Base-by-base conservation (phyloP, 2,113 vertebrate genomes). In the Formicarius rufipectus region DNA sequence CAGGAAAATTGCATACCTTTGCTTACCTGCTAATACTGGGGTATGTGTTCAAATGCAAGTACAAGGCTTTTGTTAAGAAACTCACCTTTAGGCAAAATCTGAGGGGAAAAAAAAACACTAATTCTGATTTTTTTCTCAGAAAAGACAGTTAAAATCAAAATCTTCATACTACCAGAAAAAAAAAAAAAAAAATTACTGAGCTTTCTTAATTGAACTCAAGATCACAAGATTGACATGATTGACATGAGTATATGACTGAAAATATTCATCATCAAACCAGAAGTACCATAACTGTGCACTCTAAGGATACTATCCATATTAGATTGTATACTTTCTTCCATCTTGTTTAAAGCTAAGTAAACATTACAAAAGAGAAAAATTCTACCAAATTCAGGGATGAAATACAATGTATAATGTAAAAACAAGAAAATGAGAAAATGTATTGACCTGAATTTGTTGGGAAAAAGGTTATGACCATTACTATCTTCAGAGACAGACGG, bases 1-100 rank as follows among this genome's bases (percentile, higher is more conserved):
- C 73, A 80, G 87, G 87, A 94, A 97, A 96, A 97, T 52, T 92
- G 90, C 88, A 93, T 87, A 90, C 58, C 44, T 92, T 95, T 96
- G 87, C 96, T 95, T 95, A 96, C 88, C 87, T 94, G 79, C 60
- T 96, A 92, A 95, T 95, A 89, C 8, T 82, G 62, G 27, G 44
- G 91, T 92, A 35, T 47, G 55, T 60, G 53, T 83, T 95, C 86
- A 90, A 94, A 87, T 53, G 49, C 62, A 71, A 84, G 52, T 27
- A 73, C 1, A 1, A 2, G 19, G 98, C 98, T 96, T 98, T 91
- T 75, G 40, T 64, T 75, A 85, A 89, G 50, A 60, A 88, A 87
- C 6, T 45, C 63, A 64, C 53, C 50, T 53, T 74, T 56, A 87
- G 52, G 45, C 37, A 77, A 81, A 87, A 5, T 0, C 19, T 67